Base-by-base conservation (phyloP, 1,140 invertebrate genomes). In the Leptinotarsa texana region DNA sequence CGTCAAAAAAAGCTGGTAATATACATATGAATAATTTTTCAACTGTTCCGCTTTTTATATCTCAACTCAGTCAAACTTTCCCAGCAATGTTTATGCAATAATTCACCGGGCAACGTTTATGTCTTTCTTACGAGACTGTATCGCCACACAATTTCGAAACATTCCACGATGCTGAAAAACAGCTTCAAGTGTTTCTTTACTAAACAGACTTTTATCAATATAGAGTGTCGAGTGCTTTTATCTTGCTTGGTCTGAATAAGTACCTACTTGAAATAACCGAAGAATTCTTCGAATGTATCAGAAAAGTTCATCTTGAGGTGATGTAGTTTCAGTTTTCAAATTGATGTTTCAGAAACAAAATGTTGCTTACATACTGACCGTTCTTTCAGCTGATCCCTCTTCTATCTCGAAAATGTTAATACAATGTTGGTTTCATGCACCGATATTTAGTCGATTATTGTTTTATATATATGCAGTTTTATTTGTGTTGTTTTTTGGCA, bases 201-300 rank as follows among this genome's bases (percentile, higher is more conserved):
- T 57, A 57, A 57, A 57, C 51, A 57, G 51, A 57, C 51, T 57
- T 57, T 57, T 57, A 57, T 57, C 51, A 57, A n/a, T 57, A 57
- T 57, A 18, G 51, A 15, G 51, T 57, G 51, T 3, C n/a, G 51
- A 57, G 13, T 57, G 51, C 51, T 57, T 57, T 57, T 57, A 57
- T 57, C 51, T 57, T 8, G 51, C n/a, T 57, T 57, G 51, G 51
- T 57, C 51, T 57, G 51, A 57, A 57, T 57, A 42, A 42, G 33
- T 42, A 42, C 33, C 8, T 42, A 57, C 51, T 57, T 18, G 15
- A 57, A 18, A 57, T 18, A 57, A 17, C n/a, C n/a, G n/a, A 57
- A 57, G 51, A 57, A 57, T 57, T 57, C 13, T 18, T n/a, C 6
- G 51, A 18, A 57, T 57, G 51, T 6, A 5, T 18, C 51, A 57